A percentile compares a stretch with the other conserved stretches of the same genome.
phyloP scores from a whole-genome alignment of 1,140 invertebrate genomes.

The Teleogryllus occipitalis region DNA sequence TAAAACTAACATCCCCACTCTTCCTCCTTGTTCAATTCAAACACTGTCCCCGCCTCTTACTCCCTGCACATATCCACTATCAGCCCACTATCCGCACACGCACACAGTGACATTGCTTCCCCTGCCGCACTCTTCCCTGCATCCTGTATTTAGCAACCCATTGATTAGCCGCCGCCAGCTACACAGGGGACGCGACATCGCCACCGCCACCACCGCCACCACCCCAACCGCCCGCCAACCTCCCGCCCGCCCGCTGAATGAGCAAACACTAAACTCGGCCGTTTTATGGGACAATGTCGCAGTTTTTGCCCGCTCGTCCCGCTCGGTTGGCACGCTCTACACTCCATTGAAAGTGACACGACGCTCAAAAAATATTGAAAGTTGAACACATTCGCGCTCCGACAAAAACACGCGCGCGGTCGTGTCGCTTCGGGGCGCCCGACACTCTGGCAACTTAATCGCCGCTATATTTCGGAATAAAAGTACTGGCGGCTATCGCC shows the following conservation, averaged over 20 bases:
- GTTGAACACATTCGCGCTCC: not conserved
- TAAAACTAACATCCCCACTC: too few species aligned
- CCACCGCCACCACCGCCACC: not conserved
- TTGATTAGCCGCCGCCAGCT: not conserved
- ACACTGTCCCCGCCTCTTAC: not conserved
- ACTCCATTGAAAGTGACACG: not conserved
- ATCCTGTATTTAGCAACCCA: not conserved
- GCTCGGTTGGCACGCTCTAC: not conserved
- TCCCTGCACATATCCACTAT: too few species aligned
- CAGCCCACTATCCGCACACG: not conserved
- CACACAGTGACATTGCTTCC: not conserved
- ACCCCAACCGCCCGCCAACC: not conserved
- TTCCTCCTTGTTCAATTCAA: not conserved
- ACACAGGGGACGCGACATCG: not conserved
- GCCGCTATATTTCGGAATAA: constrained; percentile 4
- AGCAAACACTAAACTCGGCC: not conserved
- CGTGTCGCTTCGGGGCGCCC: not conserved
- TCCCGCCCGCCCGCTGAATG: not conserved
- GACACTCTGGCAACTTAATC: constrained; percentile 3
- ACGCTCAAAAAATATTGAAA: constrained; percentile 5
- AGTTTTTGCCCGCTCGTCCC: not conserved
- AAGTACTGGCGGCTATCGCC: not conserved
- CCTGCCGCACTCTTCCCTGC: not conserved
- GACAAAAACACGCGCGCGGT: not conserved
- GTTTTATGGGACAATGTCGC: not conserved